phyloP scores from a whole-genome alignment of 2,113 vertebrate species.

The Beaufortia kweichowensis region DNA sequence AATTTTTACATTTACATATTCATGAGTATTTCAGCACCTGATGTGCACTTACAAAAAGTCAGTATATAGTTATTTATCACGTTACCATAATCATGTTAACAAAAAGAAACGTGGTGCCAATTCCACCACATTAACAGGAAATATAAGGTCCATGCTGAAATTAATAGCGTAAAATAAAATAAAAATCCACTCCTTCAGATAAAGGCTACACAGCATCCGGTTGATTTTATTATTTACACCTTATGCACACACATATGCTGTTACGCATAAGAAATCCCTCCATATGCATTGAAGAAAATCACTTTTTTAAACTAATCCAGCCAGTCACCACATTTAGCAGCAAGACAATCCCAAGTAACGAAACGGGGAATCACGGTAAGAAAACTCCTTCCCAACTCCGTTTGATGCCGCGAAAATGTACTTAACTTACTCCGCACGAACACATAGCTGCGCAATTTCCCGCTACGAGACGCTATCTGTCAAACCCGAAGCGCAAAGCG shows the following conservation, averaged over 20 bases:
- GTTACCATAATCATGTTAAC: background rate
- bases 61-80: background rate
- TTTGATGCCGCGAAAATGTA: background rate
- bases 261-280: background rate
- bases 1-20: background rate
- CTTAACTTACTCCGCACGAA: conserved; percentile 15
- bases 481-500: conserved; percentile 1
- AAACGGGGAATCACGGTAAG: background rate
- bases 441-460: background rate
- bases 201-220: background rate
- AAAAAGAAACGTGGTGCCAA: background rate
- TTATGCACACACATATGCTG: background rate
- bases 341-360: background rate
- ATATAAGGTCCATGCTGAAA: background rate
- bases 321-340: background rate
- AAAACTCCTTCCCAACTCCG: conserved; percentile 26
- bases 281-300: no score
- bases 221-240: background rate
- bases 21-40: background rate
- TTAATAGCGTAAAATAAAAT: no score
- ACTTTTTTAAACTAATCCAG: background rate
- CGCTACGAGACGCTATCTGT: conserved; percentile 8
- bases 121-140: background rate
- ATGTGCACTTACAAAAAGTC: background rate
- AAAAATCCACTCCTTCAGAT: background rate